Percentiles rank a stretch among this genome's conserved stretches.
phyloP scores from a whole-genome alignment of 53 echinoderm and acorn worm species.

The Holothuria scabra region DNA sequence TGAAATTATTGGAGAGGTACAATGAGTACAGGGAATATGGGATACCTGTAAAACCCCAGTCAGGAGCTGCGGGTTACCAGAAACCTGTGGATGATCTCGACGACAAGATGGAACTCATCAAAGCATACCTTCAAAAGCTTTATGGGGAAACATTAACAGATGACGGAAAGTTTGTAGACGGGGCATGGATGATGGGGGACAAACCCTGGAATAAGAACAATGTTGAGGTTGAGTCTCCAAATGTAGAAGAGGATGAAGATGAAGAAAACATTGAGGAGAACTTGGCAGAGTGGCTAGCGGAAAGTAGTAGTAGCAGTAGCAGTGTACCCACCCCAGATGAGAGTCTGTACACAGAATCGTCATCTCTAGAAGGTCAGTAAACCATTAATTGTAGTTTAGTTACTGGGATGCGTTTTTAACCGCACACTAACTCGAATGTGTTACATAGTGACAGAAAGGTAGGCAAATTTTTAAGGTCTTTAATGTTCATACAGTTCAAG shows the following conservation, averaged over 20 bases:
- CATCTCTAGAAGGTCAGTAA: too few species aligned
- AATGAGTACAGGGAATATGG: not conserved
- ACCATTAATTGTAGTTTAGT: too few species aligned
- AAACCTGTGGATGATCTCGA: conserved; percentile 15
- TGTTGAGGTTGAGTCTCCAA: not conserved
- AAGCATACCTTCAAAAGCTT: conserved; percentile 25
- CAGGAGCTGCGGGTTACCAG: conserved; percentile 1
- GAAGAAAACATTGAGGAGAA: not conserved
- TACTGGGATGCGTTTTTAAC: too few species aligned
- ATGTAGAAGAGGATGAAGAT: not conserved
- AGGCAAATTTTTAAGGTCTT: too few species aligned
- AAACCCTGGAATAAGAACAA: conserved; percentile 5
- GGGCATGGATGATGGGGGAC: conserved; percentile 23
- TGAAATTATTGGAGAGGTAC: conserved; percentile 29
- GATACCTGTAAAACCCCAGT: not conserved
- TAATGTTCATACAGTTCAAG: too few species aligned
- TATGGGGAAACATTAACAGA: conserved; percentile 13
- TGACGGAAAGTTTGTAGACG: conserved; percentile 43
- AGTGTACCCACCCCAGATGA: too few species aligned
- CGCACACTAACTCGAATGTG: too few species aligned
- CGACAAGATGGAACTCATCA: conserved; percentile 37
- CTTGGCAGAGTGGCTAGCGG: conserved; percentile 18
- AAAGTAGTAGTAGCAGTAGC: not conserved
- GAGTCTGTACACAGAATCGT: too few species aligned
- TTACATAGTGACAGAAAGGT: too few species aligned